Base-by-base conservation (phyloP, 1,140 invertebrate genomes). In the Belonocnema kinseyi region DNA sequence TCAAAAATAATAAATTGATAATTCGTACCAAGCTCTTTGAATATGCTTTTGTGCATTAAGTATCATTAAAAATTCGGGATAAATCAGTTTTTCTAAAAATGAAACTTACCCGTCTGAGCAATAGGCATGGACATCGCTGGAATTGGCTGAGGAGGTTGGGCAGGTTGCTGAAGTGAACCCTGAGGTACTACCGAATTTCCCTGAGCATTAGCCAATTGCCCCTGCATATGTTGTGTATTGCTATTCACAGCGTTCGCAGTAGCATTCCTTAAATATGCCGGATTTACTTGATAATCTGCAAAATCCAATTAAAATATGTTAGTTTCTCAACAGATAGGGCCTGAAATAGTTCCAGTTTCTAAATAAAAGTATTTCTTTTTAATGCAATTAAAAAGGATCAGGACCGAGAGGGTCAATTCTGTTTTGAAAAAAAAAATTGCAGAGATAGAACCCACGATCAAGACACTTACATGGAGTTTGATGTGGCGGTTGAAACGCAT, bases 151-250 rank as follows among this genome's bases (percentile, higher is more conserved):
- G 87, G 80, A 75, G 85, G 88, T 76, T 87, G 89, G 0, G 87
- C 74, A 50, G 86, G 78, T 79, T 89, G 90, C 73, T 88, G 90
- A 56, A 91, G 77, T 33, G 88, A 80, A 79, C 87, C 85, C 77
- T 90, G 89, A 7, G 87, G 87, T 76, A 89, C 84, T 50, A 89
- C 85, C 56, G 86, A 76, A 77, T 85, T 87, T 82, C 87, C 87
- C 86, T 90, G 88, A 72, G 85, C 85, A 79, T 84, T 81, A 40
- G 87, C 77, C 77, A 91, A 75, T 71, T 87, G 85, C 46, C 85
- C 87, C 53, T 84, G 78, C 50, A 90, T 85, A 77, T 91, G 89
- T 77, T 90, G 88, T 61, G 82, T 84, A 56, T 86, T 86, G 75
- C 82, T 83, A 78, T 81, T 89, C 4, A 91, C 85, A 21, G 83